phyloP scores from a whole-genome alignment of 2,113 vertebrate species.

The Ictalurus punctatus region DNA sequence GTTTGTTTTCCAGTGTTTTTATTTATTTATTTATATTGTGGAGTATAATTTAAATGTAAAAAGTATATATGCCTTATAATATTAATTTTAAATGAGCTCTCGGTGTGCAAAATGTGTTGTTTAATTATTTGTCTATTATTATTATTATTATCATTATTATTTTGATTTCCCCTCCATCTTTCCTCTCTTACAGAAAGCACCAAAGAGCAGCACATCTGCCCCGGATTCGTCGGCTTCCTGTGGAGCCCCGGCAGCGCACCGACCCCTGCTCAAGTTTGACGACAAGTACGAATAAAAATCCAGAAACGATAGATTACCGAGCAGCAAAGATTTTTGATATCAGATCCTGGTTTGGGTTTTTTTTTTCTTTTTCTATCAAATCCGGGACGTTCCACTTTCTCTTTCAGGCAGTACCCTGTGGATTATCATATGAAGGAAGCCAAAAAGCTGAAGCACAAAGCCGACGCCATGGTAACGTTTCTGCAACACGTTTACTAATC shows the following conservation, averaged over 20 bases:
- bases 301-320: too few species aligned
- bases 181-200: conserved; percentile 67
- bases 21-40: background rate
- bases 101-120: background rate
- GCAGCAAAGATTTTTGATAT: background rate
- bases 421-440: conserved; percentile 91
- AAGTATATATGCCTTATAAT: background rate
- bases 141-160: background rate
- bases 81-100: background rate
- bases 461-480: conserved; percentile 84
- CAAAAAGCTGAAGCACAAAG: conserved; percentile 91
- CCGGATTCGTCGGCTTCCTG: conserved; percentile 70
- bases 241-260: conserved; percentile 68
- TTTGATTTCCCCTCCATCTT: background rate
- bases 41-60: background rate
- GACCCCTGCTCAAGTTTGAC: conserved; percentile 73
- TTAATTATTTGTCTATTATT: too few species aligned
- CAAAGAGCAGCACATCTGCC: conserved; percentile 64
- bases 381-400: too few species aligned
- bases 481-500: too few species aligned
- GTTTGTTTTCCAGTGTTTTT: background rate
- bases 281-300: conserved; percentile 74
- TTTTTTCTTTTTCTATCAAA: background rate
- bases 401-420: conserved; percentile 74
- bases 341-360: too few species aligned